Conservation (phyloP, 2,113 vertebrate species). For the Solea senegalensis region DNA sequence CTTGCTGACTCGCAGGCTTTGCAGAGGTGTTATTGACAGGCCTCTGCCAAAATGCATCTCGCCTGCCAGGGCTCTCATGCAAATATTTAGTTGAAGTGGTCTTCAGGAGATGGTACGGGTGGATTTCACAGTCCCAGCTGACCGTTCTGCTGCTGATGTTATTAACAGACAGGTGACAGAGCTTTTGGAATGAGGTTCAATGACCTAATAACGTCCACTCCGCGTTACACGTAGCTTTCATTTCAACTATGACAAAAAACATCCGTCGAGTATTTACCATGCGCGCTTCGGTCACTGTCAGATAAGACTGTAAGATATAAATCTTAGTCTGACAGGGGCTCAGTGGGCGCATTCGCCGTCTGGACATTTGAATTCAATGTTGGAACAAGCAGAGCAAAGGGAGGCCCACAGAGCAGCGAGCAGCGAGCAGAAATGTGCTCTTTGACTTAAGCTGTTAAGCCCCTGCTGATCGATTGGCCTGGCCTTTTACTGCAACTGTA, state of each 20-base stretch:
- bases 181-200: conserved; percentile 21
- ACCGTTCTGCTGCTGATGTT: too few species aligned
- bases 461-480: conserved; percentile 60
- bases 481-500: conserved; percentile 57
- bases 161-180: too few species aligned
- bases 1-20: conserved; percentile 52
- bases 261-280: not conserved
- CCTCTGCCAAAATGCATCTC: conserved; percentile 62
- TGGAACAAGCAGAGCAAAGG: conserved; percentile 1
- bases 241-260: not conserved
- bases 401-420: conserved; percentile 33
- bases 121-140: conserved; percentile 45
- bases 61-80: conserved; percentile 53
- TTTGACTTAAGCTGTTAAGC: conserved; percentile 69
- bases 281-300: conserved; percentile 19
- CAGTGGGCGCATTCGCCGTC: not conserved
- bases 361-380: conserved; percentile 38
- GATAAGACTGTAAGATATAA: not conserved
- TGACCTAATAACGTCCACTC: conserved; percentile 2
- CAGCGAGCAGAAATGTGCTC: conserved; percentile 49
- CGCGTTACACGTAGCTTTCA: not conserved
- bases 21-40: conserved; percentile 31
- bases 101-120: conserved; percentile 1
- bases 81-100: conserved; percentile 36
- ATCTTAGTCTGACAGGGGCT: conserved; percentile 2